Base-by-base conservation (phyloP, 2,113 vertebrate genomes). In the Notarius quadriscutis region DNA sequence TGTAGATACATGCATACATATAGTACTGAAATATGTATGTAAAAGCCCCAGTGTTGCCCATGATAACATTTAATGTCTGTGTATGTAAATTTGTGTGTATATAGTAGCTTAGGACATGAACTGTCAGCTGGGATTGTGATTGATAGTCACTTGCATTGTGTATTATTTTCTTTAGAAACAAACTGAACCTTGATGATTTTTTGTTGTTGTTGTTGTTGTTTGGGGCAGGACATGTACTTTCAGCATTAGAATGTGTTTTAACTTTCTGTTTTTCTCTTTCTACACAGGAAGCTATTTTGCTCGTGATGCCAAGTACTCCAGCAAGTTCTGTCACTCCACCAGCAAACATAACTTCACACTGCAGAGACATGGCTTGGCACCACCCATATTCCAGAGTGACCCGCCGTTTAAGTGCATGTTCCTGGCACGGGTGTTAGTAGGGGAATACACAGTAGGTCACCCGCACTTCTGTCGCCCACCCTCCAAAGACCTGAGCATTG, bases 201-300 rank as follows among this genome's bases (percentile, higher is more conserved):
- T 17, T 71, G 67, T 15, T 74, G 48, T 50, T 5, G 1, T 17
- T 71, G 67, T 15, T 74, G 48, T 50, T 5, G 1, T 51, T 74
- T 77, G 22, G 4, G 20, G 72, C 48, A 74, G 71, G 41, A 48
- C 14, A 20, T 25, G 18, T 75, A 15, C 51, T 55, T 79, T 57
- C 12, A 57, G 50, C 75, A 27, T 78, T 27, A 27, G 14, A 55
- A 55, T 6, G 30, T 65, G 18, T 41, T 83, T 55, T 58, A 9
- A 58, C 0, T 81, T 57, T 81, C 11, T 71, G 18, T 83, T 14
- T 14, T 11, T 41, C 9, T 48, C 81, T 86, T 88, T 86, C 3
- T 92, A 87, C 69, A 62, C 94, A 99, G 98, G 98, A 83, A 98
- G 97, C 83, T 99, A 99, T 91, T 99, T 99, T 74, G 97, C 98